A percentile compares a stretch with the other conserved stretches of the same genome.
Conservation (phyloP, 2,113 vertebrate genomes). For the Paracyprichromis sp. region DNA sequence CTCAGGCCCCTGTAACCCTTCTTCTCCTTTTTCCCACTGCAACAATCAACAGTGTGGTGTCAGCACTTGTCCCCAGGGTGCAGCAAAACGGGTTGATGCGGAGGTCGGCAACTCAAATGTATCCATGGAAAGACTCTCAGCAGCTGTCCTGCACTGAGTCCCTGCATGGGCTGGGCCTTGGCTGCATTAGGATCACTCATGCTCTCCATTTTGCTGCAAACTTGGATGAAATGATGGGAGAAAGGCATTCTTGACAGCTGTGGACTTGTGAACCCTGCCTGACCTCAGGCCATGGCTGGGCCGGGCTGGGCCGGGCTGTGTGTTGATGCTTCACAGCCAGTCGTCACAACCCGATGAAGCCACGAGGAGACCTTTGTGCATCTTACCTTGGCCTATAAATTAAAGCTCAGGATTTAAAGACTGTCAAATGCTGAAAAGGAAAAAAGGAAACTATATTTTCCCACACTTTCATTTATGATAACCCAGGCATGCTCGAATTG, state of each 20-base stretch:
- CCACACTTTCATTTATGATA: not conserved
- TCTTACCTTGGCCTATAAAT: not conserved
- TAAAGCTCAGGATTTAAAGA: not conserved
- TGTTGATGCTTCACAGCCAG: not conserved
- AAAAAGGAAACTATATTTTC: not conserved
- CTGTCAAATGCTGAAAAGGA: not conserved
- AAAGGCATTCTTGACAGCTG: conserved; percentile 69
- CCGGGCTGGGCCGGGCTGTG: not conserved
- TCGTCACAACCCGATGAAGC: not conserved
- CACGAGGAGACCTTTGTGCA: not conserved
- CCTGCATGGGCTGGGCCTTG: not conserved
- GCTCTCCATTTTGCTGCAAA: conserved; percentile 55
- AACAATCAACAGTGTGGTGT: conserved; percentile 46
- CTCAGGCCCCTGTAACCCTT: not conserved
- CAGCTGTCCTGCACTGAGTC: conserved; percentile 64
- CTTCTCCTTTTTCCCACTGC: not conserved
- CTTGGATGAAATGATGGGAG: conserved; percentile 55
- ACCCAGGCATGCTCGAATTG: not conserved
- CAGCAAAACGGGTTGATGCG: conserved; percentile 53
- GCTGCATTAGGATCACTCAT: conserved; percentile 66
- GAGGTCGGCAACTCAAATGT: conserved; percentile 62
- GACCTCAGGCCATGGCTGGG: conserved; percentile 38
- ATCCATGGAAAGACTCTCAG: conserved; percentile 60
- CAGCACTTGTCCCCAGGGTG: conserved; percentile 56
- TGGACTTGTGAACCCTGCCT: conserved; percentile 63